A percentile compares a stretch with the other conserved stretches of the same genome.
These are phyloP conservation scores for Araneus ventricosus DNA, from an alignment of 1,140 invertebrate genomes.

Conservation along the genomic window DNA sequence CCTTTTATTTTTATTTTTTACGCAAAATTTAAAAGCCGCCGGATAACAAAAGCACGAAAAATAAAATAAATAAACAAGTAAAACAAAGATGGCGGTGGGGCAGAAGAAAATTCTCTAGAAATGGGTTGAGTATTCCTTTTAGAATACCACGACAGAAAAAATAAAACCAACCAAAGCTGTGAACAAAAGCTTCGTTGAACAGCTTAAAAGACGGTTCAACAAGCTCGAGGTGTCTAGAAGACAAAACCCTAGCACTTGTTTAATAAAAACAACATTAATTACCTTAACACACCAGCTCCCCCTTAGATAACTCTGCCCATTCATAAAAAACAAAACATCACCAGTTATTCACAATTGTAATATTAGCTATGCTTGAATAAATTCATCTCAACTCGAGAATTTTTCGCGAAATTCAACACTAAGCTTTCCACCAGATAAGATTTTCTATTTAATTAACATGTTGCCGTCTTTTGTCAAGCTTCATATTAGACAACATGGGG, in stretches of 20 bases:
- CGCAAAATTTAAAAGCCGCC: not conserved
- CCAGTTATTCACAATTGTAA: conserved; percentile 43
- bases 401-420: conserved; percentile 38
- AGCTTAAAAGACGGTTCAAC: conserved; percentile 58
- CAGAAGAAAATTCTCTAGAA: not conserved
- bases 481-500: conserved; percentile 21
- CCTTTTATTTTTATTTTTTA: not conserved
- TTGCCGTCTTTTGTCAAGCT: conserved; percentile 14
- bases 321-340: not conserved
- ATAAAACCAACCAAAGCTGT: not conserved
- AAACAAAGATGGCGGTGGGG: not conserved
- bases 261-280: conserved; percentile 67
- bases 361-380: conserved; percentile 39
- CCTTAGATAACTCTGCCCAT: conserved; percentile 38
- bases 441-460: conserved; percentile 57
- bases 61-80: not conserved
- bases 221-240: conserved; percentile 28
- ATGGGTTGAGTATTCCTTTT: not conserved
- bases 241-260: conserved; percentile 47
- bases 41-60: not conserved
- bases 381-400: conserved; percentile 40
- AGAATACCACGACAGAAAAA: not conserved
- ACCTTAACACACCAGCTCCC: conserved; percentile 26
- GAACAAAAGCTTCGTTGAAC: conserved; percentile 43
- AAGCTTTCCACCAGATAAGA: conserved; percentile 37